Evolutionary conservation across 2,888 invertebrate species (phyloP).

Genomic region (Celastrina argiolus): DNA sequence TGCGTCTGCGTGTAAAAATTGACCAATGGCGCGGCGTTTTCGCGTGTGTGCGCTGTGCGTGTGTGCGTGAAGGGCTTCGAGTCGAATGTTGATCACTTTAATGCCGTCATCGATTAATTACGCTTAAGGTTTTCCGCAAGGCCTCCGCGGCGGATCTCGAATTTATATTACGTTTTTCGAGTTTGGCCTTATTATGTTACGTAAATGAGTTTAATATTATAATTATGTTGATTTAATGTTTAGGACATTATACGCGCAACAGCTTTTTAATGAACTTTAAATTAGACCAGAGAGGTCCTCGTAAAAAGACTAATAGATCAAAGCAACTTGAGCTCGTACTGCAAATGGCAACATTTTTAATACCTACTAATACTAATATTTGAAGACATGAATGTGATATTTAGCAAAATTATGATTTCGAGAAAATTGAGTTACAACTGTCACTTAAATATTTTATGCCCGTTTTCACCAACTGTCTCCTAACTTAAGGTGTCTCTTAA

Average conservation of each 20-base stretch:
- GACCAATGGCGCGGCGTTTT: conserved; percentile 27
- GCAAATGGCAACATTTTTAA: no score
- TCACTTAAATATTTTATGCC: no score
- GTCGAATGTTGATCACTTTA: conserved; percentile 64
- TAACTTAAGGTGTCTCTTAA: no score
- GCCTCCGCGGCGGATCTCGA: conserved; percentile 18
- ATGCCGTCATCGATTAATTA: conserved; percentile 58
- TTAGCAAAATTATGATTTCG: no score
- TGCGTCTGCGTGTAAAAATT: conserved; percentile 38
- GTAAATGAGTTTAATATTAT: background rate
- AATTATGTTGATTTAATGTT: background rate
- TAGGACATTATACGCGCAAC: background rate
- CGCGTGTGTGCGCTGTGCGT: conserved; percentile 26
- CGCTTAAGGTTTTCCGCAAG: conserved; percentile 47
- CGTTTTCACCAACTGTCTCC: no score
- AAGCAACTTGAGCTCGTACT: no score
- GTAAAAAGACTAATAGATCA: no score
- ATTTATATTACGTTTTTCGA: background rate
- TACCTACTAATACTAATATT: no score
- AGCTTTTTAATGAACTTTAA: background rate
- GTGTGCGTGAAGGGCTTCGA: conserved; percentile 64
- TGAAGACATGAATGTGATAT: no score
- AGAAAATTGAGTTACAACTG: no score
- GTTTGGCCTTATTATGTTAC: background rate
- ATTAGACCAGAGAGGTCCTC: no score